Evolutionary conservation across 2,888 invertebrate species (phyloP), one percentile per base, ranked within the genome.

Genomic region (Callosobruchus maculatus): DNA sequence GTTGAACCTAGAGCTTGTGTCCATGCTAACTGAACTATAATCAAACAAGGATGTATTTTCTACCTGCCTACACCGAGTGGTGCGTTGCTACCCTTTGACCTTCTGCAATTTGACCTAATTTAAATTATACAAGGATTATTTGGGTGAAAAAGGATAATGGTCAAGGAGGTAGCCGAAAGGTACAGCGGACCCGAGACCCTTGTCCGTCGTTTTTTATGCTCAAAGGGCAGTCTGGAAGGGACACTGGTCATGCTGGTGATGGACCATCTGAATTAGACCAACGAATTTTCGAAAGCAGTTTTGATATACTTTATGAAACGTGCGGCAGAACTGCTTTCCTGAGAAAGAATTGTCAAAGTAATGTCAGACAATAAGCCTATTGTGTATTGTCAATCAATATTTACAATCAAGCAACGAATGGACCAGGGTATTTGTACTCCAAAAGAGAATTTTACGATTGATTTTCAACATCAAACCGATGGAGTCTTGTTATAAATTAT

Each of bases 41-140:
- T 72, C 72, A 71, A 31, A 72, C 26, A 68, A 49, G 49, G 49
- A 49, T 49, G 49, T 49, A 18, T 20, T 70, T 68, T 77, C 70
- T 82, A 82, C 83, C 83, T 84, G 82, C 81, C 82, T 81, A 82
- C 82, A 80, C 81, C 5, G 9, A 26, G 49, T 49, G 49, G 49
- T 49, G 49, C 49, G 49, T 75, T 81, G 78, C 79, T 82, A 82
- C 83, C 83, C 84, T 82, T 78, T 81, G 81, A 81, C 83, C 83
- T 79, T 74, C 71, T 76, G 81, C 80, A 81, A 82, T 82, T 77
- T 81, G 83, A 82, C 80, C 84, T 80, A 83, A 84, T 84, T 84
- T 84, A 83, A 84, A 84, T 83, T 80, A 77, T 77, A 75, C 80
- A 76, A 68, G 75, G 80, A 81, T 82, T 80, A 80, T 77, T 78